phyloP scores from a whole-genome alignment of 2,797 vertebrate genomes.

The Phylloscopus collybita region DNA sequence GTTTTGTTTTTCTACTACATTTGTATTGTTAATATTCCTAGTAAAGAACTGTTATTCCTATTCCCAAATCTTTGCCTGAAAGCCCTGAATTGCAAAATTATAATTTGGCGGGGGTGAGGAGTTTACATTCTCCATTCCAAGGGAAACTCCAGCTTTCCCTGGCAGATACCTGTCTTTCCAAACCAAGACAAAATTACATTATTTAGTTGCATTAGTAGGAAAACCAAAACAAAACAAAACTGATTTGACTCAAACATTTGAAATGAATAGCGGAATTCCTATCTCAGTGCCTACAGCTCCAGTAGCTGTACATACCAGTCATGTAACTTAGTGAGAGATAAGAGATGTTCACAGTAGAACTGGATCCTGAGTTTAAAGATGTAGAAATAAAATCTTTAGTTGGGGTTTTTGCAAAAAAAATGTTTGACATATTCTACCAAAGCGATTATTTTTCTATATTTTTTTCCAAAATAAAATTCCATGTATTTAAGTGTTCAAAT shows the following conservation, averaged over 20 bases:
- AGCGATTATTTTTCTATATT: neutral
- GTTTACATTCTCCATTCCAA: too few relatives aligned
- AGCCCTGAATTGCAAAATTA: too few relatives aligned
- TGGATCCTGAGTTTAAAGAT: neutral
- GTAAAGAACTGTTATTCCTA: too few relatives aligned
- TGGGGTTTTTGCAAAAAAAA: neutral
- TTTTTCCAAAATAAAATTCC: neutral
- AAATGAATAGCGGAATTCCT: neutral
- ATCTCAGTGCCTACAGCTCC: neutral
- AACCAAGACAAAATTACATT: rapidly evolving
- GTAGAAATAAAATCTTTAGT: neutral
- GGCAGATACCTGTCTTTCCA: too few relatives aligned
- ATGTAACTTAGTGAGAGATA: neutral
- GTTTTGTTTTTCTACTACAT: too few relatives aligned
- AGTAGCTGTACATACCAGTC: neutral
- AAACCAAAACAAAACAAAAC: neutral
- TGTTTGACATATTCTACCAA: neutral
- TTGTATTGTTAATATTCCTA: too few relatives aligned
- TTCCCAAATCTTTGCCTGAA: too few relatives aligned
- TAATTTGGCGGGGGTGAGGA: too few relatives aligned
- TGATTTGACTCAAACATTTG: neutral
- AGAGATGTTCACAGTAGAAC: neutral
- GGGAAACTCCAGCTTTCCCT: too few relatives aligned
- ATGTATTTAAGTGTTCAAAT: neutral
- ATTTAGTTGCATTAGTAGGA: neutral